Conservation (phyloP, 92 coral and sea anemone species). For the Zoanthus gigantus region DNA sequence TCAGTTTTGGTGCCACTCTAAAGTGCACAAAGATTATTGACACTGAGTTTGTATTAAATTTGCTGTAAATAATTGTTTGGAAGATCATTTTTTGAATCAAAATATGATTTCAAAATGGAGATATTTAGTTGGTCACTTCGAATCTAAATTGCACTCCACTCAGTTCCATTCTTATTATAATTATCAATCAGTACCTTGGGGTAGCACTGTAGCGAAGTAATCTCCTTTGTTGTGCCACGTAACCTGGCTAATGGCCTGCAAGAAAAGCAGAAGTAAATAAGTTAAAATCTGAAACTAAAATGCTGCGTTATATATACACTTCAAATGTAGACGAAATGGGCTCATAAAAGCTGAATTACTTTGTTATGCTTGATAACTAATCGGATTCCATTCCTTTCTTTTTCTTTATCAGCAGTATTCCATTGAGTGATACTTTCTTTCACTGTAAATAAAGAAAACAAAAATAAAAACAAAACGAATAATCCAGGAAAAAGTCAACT, state of each 20-base stretch:
- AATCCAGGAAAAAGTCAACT: no score
- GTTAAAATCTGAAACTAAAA: not conserved
- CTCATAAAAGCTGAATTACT: slow-evolving; percentile 45
- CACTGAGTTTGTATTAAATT: no score
- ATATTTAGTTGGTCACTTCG: no score
- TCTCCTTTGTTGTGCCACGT: slow-evolving; percentile 99
- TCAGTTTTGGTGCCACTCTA: no score
- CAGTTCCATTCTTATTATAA: not conserved
- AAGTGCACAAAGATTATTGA: no score
- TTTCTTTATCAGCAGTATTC: slow-evolving; percentile 70
- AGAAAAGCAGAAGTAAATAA: not conserved
- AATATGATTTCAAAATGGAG: no score
- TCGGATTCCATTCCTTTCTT: slow-evolving; percentile 77
- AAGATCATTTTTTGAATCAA: no score
- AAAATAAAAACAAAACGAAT: not conserved
- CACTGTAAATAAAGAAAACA: slow-evolving; percentile 9
- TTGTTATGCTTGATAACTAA: slow-evolving; percentile 80
- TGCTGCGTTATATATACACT: not conserved
- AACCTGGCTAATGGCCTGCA: slow-evolving; percentile 85
- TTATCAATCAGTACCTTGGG: slow-evolving; percentile 73
- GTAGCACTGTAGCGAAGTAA: slow-evolving; percentile 91
- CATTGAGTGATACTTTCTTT: slow-evolving; percentile 80
- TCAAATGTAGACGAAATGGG: no score
- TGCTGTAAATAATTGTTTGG: no score
- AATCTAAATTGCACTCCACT: no score